Evolutionary conservation across 1,140 invertebrate genomes (phyloP).

Genomic region (Tetraneura akinire): DNA sequence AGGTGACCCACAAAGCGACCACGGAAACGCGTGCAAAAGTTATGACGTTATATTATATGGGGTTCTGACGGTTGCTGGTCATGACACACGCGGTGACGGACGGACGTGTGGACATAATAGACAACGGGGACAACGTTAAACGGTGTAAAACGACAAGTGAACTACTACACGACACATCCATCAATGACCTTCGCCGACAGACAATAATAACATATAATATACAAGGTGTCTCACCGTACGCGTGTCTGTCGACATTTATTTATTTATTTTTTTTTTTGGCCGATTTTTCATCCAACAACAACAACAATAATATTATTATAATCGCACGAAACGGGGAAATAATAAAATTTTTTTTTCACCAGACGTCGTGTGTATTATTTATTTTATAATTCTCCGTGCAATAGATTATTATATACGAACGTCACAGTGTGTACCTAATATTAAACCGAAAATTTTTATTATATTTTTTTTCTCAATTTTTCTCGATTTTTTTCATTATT

Average conservation of each 20-base stretch:
- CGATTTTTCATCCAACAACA: background rate
- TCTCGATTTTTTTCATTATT: too few relatives aligned
- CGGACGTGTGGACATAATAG: conserved; percentile 23
- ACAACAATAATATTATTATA: background rate
- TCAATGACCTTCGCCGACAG: background rate
- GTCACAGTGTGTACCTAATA: too few relatives aligned
- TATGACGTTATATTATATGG: too few relatives aligned
- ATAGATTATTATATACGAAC: too few relatives aligned
- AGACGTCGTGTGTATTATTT: too few relatives aligned
- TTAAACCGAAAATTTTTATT: too few relatives aligned
- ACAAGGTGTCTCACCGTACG: background rate
- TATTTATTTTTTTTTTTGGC: background rate
- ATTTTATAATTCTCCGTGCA: too few relatives aligned
- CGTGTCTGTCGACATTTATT: background rate
- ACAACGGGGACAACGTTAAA: conserved; percentile 12
- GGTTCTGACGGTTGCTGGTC: conserved; percentile 19
- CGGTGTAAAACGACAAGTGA: conserved; percentile 29
- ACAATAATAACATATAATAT: too few relatives aligned
- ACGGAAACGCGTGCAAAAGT: background rate
- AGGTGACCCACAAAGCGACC: conserved; percentile 34
- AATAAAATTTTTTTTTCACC: too few relatives aligned
- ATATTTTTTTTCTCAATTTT: too few relatives aligned
- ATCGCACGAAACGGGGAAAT: background rate
- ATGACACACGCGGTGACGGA: conserved; percentile 8
- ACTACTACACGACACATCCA: background rate